A percentile compares a stretch with the other conserved stretches of the same genome.
Evolutionary conservation across 2,888 invertebrate species (phyloP).

Genomic region (Lasioglossum marginatum): DNA sequence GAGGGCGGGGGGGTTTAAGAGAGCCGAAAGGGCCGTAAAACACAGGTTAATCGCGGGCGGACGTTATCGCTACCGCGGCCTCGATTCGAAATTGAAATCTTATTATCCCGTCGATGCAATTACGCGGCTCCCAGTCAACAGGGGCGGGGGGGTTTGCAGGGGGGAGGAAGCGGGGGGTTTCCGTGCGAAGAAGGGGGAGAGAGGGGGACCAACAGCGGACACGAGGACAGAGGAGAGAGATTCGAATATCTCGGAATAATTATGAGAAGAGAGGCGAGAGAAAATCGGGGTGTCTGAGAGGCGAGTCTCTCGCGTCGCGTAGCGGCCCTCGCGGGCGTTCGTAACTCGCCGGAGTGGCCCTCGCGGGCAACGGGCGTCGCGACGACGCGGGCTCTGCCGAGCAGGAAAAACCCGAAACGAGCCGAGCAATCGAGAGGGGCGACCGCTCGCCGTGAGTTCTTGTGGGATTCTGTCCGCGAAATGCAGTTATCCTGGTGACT

Average conservation of each 20-base stretch:
- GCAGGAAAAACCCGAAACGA: slow-evolving; percentile 68
- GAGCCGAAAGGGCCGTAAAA: background rate
- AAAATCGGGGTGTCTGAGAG: slow-evolving; percentile 14
- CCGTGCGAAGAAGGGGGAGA: slow-evolving; percentile 19
- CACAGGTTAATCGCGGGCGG: slow-evolving; percentile 53
- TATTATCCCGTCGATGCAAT: slow-evolving; percentile 80
- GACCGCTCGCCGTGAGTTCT: slow-evolving; percentile 83
- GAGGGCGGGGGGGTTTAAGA: background rate
- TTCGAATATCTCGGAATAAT: slow-evolving; percentile 79
- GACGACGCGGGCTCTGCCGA: slow-evolving; percentile 29
- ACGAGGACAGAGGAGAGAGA: slow-evolving; percentile 74
- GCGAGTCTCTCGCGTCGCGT: slow-evolving; percentile 32
- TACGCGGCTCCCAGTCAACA: slow-evolving; percentile 62
- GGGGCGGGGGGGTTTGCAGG: slow-evolving; percentile 33
- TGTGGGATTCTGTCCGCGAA: slow-evolving; percentile 84
- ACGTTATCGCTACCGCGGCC: slow-evolving; percentile 64
- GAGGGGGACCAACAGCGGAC: slow-evolving; percentile 15
- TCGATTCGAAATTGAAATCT: slow-evolving; percentile 81
- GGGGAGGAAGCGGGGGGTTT: slow-evolving; percentile 17
- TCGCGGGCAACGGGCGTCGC: slow-evolving; percentile 13
- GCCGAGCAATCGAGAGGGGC: slow-evolving; percentile 73
- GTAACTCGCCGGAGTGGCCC: slow-evolving; percentile 9
- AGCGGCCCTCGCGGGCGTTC: slow-evolving; percentile 31
- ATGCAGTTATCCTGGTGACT: slow-evolving; percentile 83
- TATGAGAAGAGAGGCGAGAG: slow-evolving; percentile 55